Evolutionary conservation across 2,797 vertebrate genomes (phyloP), one percentile per base, ranked within the genome.

Genomic region (Malacoraja senta): DNA sequence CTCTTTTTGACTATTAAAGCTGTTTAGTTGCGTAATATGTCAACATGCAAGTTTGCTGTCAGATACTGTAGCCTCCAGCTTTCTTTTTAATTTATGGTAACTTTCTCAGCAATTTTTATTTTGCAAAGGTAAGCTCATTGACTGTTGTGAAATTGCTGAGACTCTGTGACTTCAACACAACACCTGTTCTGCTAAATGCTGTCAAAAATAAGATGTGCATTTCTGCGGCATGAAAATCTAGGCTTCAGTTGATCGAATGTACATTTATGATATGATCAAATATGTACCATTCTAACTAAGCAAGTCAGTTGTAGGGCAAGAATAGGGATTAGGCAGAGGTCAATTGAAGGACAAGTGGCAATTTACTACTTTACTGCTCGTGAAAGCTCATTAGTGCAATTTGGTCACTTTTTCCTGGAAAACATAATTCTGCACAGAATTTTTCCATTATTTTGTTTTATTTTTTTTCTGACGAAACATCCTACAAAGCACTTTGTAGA

Each of bases 21-120:
- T 91, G 35, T 74, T 74, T 76, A 26, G 24, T 76, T 76, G n/a
- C 63, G 65, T 88, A 68, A 88, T 32, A 35, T 88, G 84, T 65
- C 63, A 88, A 88, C 61, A 88, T 68, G 84, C 84, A 35, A 88
- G 61, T 63, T n/a, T 86, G 61, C 63, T 91, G 90, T 44, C 35
- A 76, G 44, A 76, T 76, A n/a, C 71, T 29, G 38, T 0, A 1
- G 35, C 71, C 38, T 76, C 29, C 26, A 44, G 71, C 90, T 76
- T 76, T 58, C 29, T 58, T 21, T 44, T 74, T 92, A 24, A 92
- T 74, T 76, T 74, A 76, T 71, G 17, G 38, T 53, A 38, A 72
- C 65, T 74, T 91, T 53, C 68, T 53, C 35, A 7, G 38, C 90
- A 29, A 2, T 74, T 58, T 44, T 58, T 74, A 7, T 35, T 53